Evolutionary conservation across 2,797 vertebrate species (phyloP), one percentile per base, ranked within the genome.

Genomic region (Eutrigla gurnardus): DNA sequence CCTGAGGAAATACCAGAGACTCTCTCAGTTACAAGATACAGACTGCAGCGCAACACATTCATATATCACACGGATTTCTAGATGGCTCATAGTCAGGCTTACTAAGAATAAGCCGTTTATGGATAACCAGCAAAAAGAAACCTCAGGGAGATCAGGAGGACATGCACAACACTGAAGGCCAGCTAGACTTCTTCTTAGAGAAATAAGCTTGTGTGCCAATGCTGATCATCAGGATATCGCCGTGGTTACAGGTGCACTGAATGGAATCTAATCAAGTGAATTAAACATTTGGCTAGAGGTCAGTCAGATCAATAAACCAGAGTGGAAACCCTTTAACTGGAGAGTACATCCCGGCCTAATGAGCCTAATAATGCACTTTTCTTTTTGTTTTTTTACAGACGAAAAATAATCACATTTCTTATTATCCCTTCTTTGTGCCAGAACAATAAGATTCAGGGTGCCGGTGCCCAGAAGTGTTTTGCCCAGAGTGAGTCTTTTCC

Each of bases 1-100:
- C 82, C 90, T 87, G 72, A 89, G 89, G 89, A 92, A 92, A 90
- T 89, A 72, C 89, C 90, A 85, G 42, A 84, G 73, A 65, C 63
- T 77, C 66, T 69, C 71, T 72, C 68, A 75, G 58, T 85, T 72
- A 73, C 42, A 7, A 74, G 60, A 73, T 47, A 52, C 53, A 14
- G 17, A 69, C 65, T 32, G 25, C 62, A 43, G 63, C 42, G 53
- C 17, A 59, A 45, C 60, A 65, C 62, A 67, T 71, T 66, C 15
- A 37, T 40, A 65, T 53, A 25, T 55, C 49, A 73, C 36, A 11
- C 37, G 61, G 65, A 50, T 18, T 17, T 58, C 43, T 32, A 11
- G 32, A 64, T 10, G 15, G 42, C 40, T 78, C 43, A 17, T 14
- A 10, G 63, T 65, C 42, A 45, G 33, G 43, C 55, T 15, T 18